Base-by-base conservation (phyloP, 2,113 vertebrate species). In the Microcebus tavaratra region DNA sequence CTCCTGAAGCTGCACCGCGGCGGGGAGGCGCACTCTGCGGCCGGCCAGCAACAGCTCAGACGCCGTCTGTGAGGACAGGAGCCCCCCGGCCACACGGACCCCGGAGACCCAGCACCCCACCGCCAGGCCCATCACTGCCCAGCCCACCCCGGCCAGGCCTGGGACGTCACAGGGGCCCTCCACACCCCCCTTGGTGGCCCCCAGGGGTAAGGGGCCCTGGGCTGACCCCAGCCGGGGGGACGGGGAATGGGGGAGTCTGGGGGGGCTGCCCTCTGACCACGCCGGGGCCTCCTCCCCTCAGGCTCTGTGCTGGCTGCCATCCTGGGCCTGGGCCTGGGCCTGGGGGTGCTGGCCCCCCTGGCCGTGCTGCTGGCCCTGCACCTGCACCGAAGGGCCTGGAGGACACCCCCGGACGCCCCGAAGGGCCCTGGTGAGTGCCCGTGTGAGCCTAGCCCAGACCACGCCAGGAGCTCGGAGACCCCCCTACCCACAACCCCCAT, bases 1-100 rank as follows among this genome's bases (percentile, higher is more conserved):
- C 1, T 1, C 55, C 42, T 18, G 3, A 55, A 99, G 98, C 88
- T 99, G 98, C 42, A 97, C 93, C 11, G 1, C 72, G 8, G 23
- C n/a, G 5, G 98, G 98, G 8, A 97, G 94, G 34, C 88, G 0
- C 0, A 97, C 91, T 0, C 75, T 97, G 34, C 53, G 2, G 9
- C 45, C 31, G 0, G 98, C 98, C 53, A 98, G 88, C 50, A 61
- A 6, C 65, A 92, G 89, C 27, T 25, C 23, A 0, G 98, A 99
- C 1, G 83, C 97, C 0, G n/a, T 98, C 79, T 99, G 98, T 23
- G 97, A 98, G 11, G 80, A 79, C 75, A 57, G 18, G n/a, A 68
- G 48, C 20, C 9, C 65, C 7, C 15, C 34, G 0, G 4, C 92
- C 42, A 10, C 68, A 0, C 0, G 0, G 1, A 9, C 94, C 6